phyloP scores from a whole-genome alignment of 2,113 vertebrate species.

The Ahaetulla prasina region DNA sequence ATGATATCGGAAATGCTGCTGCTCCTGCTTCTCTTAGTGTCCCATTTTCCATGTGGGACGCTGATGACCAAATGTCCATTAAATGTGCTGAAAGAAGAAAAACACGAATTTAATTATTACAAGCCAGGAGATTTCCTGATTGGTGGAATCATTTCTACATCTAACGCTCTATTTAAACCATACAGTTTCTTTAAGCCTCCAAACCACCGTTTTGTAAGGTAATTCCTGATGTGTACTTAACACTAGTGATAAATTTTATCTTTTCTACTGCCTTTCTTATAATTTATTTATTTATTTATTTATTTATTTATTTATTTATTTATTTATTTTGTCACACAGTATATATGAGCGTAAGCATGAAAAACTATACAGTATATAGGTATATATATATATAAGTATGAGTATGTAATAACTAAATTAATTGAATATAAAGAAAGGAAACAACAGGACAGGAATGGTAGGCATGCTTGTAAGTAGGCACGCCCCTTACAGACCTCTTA shows the following conservation, averaged over 20 bases:
- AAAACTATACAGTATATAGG: too few species aligned
- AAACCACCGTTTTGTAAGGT: background rate
- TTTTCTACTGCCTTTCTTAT: background rate
- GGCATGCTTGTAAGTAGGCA: too few species aligned
- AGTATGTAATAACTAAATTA: too few species aligned
- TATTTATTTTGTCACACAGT: too few species aligned
- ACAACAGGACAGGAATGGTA: too few species aligned
- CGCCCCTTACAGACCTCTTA: too few species aligned
- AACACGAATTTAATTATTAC: background rate
- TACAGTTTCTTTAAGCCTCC: background rate
- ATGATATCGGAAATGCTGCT: background rate
- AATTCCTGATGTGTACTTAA: background rate
- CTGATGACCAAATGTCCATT: background rate
- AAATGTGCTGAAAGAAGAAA: background rate
- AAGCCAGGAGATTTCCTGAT: background rate
- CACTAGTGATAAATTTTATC: background rate
- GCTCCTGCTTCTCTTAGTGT: background rate
- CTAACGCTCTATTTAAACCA: accelerated
- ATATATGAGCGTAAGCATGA: too few species aligned
- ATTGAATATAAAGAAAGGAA: too few species aligned
- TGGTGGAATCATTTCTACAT: background rate
- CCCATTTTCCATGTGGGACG: background rate
- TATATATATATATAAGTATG: too few species aligned
- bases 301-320: too few species aligned
- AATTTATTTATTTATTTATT: too few species aligned